Percentiles rank a stretch among this genome's conserved stretches.
phyloP scores from a whole-genome alignment of 92 coral and sea anemone genomes.

The Ricordea florida region DNA sequence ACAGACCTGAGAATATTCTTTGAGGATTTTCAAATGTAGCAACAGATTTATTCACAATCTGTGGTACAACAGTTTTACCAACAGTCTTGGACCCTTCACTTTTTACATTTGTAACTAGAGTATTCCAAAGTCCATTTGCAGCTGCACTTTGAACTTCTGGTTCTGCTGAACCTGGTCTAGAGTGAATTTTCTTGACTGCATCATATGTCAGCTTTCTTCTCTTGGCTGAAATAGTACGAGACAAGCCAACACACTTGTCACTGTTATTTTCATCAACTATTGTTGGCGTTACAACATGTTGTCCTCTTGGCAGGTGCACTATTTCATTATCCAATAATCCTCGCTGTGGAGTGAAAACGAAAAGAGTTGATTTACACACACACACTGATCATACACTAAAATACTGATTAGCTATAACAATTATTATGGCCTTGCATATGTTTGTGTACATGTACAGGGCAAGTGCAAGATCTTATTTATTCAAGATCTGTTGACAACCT shows the following conservation, averaged over 20 bases:
- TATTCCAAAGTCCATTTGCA: conserved; percentile 61
- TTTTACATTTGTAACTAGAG: conserved; percentile 47
- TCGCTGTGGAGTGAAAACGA: not conserved
- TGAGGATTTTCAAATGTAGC: conserved; percentile 35
- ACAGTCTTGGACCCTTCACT: conserved; percentile 32
- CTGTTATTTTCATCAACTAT: conserved; percentile 32
- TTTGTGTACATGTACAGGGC: not conserved
- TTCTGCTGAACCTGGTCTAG: conserved; percentile 27
- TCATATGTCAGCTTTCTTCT: conserved; percentile 39
- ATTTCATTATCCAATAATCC: conserved; percentile 7
- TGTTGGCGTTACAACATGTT: conserved; percentile 4
- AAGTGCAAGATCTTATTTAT: not conserved
- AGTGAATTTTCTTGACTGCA: conserved; percentile 37
- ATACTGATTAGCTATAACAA: conserved; percentile 1
- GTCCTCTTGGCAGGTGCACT: conserved; percentile 6
- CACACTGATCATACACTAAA: not conserved
- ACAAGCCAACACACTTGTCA: conserved; percentile 38
- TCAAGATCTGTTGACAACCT: not conserved
- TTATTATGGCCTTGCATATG: not conserved
- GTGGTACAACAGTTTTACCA: conserved; percentile 42
- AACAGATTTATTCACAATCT: conserved; percentile 46
- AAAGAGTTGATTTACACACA: not conserved
- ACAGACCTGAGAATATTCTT: conserved; percentile 52
- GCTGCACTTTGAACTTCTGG: conserved; percentile 32
- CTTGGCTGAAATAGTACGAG: conserved; percentile 33